These are phyloP conservation scores for Acyrthosiphon pisum DNA, from an alignment of 1,140 invertebrate species.

Conservation along the genomic window DNA sequence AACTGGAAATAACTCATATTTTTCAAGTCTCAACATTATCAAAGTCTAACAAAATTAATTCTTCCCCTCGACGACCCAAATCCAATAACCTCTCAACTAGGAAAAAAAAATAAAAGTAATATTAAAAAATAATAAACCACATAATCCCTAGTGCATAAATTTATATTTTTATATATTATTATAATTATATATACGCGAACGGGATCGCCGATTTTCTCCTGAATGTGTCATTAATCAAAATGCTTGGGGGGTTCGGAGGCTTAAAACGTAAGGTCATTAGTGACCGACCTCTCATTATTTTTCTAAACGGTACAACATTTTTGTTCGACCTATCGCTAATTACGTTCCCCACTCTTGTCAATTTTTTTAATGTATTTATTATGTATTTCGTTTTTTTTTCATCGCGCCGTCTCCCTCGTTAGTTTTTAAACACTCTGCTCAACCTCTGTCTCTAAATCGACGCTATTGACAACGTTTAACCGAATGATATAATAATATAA, in stretches of 20 bases:
- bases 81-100: slow-evolving; percentile 29
- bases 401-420: not conserved
- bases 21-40: not conserved
- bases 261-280: slow-evolving; percentile 52
- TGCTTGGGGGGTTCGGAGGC: not conserved
- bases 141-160: not conserved
- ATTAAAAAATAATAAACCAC: not conserved
- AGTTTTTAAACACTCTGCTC: not conserved
- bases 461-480: not conserved
- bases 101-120: not conserved
- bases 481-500: not conserved
- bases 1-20: not conserved
- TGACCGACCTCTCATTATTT: slow-evolving; percentile 39
- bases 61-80: not conserved
- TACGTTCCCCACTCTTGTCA: slow-evolving; percentile 27
- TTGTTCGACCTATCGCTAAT: slow-evolving; percentile 31
- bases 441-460: not conserved
- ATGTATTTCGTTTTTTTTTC: slow-evolving; percentile 1
- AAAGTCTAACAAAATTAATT: slow-evolving; percentile 27
- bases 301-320: slow-evolving; percentile 38
- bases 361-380: slow-evolving; percentile 38
- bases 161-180: not conserved
- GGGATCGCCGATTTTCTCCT: not conserved
- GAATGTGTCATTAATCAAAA: slow-evolving; percentile 49
- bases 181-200: not conserved